Evolutionary conservation across 2,797 vertebrate species (phyloP).

Genomic region (Melanotaenia trifasciata): DNA sequence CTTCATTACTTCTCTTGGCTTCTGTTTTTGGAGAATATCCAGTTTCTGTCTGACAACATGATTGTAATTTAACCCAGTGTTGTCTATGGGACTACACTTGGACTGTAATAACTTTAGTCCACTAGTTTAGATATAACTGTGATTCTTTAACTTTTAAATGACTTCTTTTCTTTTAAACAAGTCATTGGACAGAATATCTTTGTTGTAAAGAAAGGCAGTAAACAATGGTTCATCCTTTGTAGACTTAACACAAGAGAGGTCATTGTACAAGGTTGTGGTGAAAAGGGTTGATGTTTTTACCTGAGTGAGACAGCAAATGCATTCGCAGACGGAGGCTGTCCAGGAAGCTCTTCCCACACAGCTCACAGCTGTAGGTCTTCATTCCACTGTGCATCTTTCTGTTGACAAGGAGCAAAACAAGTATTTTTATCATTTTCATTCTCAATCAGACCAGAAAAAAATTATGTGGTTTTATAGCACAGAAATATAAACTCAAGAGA

Average conservation of each 20-base stretch:
- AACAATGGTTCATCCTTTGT: background rate
- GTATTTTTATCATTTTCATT: constrained; percentile 23
- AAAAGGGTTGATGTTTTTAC: constrained; percentile 71
- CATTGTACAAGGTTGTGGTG: background rate
- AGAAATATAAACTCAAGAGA: background rate
- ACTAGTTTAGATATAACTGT: too few species aligned
- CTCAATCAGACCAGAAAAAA: background rate
- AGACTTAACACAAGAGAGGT: background rate
- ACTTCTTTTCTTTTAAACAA: background rate
- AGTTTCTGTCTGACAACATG: background rate
- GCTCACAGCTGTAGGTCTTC: constrained; percentile 97
- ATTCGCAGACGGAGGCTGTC: constrained; percentile 97
- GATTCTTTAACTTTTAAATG: too few species aligned
- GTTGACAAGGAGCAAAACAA: constrained; percentile 61
- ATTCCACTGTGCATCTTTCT: constrained; percentile 99
- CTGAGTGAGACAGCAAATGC: constrained; percentile 98
- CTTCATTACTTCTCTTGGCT: background rate
- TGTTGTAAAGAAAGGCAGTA: too few species aligned
- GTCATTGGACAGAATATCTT: too few species aligned
- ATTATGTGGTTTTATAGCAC: background rate
- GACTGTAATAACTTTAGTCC: too few species aligned
- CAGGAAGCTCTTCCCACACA: constrained; percentile 95
- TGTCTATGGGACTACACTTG: background rate
- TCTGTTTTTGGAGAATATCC: background rate
- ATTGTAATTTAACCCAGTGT: background rate